Base-by-base conservation (phyloP, 2,888 invertebrate genomes). In the Drosophila lutescens region DNA sequence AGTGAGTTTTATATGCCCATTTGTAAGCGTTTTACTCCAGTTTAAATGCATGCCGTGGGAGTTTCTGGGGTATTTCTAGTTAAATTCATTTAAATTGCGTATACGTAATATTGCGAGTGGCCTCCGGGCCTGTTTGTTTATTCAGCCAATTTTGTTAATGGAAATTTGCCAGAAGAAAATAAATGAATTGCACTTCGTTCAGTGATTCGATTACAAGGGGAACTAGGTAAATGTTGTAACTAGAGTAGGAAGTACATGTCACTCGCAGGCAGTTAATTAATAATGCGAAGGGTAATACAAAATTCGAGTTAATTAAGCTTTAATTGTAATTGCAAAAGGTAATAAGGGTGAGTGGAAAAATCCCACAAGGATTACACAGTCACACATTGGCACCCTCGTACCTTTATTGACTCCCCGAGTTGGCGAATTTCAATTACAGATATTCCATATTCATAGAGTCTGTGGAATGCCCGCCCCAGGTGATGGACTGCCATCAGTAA, bases 41-140 rank as follows among this genome's bases (percentile, higher is more conserved):
- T 77, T 75, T 66, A 49, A 78, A 79, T 78, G 73, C 78, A 61
- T 67, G 74, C 69, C 77, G 62, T 59, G 84, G 86, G 84, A 84
- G 77, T 86, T 76, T 66, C 69, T 59, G 47, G 51, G 51, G 50
- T 46, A 47, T 56, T 74, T 79, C 76, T 46, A 26, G 70, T 62
- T 62, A 53, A 71, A 46, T 59, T 75, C 74, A 80, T 83, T 84
- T 75, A 68, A 79, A 74, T 77, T 77, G 57, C 61, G 41, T 53
- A 55, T 73, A 54, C 53, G 55, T 23, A 47, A 58, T 63, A 17
- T 32, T n/a, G 10, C 32, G 34, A 34, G 10, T 30, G 12, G 36
- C 47, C 49, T 20, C 7, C 26, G 26, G 41, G 34, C 30, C 41
- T 67, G 55, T 65, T 58, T 58, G 41, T 51, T 58, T 46, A 44